Evolutionary conservation across 2,113 vertebrate genomes (phyloP), one percentile per base, ranked within the genome.

Genomic region (western clawed frog (Xenopus tropicalis)): DNA sequence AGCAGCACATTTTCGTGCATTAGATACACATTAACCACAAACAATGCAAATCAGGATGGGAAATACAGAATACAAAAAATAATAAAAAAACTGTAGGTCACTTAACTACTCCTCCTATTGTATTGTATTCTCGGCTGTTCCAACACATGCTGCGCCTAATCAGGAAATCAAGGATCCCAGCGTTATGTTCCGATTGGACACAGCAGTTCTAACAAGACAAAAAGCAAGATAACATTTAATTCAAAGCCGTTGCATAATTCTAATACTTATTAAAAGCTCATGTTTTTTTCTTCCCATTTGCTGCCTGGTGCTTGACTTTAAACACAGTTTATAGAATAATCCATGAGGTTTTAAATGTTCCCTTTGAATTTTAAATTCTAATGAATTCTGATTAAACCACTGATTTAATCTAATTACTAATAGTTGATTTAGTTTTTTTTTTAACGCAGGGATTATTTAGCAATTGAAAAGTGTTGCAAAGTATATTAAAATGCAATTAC

Each of bases 161-260:
- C 72, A 75, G 56, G 61, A 75, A 75, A 75, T 75, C 65, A 52
- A 52, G 61, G 65, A 69, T 75, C 69, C 66, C 57, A n/a, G 72
- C 61, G 65, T 68, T 69, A 17, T 62, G 52, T 52, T 67, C 65
- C 44, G 46, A 52, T 75, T 74, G 72, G 72, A 73, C 72, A 61
- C 72, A 74, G 72, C 72, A 75, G 65, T 62, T 14, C 61, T 24
- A 43, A 9, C 56, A 24, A 75, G 57, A 44, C 65, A 62, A 61
- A n/a, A 75, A 75, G 43, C 24, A 62, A 69, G 58, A 54, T 69
- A 74, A 62, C 65, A 75, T 24, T 54, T 7, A 75, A 69, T 8
- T 21, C 52, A 44, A 51, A 61, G 64, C 6, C 65, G 43, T 68
- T 65, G 42, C 52, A 21, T 51, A 17, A 42, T 66, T 37, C 46